A percentile compares a stretch with the other conserved stretches of the same genome.
phyloP scores from a whole-genome alignment of 2,113 vertebrate genomes.

The Solea senegalensis region DNA sequence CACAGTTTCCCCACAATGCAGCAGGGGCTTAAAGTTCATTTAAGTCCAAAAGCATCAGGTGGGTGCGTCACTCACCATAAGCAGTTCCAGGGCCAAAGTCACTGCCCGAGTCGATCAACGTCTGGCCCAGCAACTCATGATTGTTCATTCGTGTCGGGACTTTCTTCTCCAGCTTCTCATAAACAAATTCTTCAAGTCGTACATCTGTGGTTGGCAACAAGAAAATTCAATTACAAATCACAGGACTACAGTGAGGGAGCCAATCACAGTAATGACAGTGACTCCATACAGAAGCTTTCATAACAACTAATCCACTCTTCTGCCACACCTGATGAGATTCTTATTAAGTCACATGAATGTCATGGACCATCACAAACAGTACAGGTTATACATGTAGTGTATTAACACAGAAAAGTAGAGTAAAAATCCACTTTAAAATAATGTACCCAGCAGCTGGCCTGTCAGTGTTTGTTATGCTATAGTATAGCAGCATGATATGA shows the following conservation, averaged over 20 bases:
- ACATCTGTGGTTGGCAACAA: constrained; percentile 83
- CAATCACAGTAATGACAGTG: constrained; percentile 2
- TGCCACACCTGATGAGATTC: not conserved
- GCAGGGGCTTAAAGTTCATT: not conserved
- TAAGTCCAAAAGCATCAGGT: not conserved
- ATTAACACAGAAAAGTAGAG: not conserved
- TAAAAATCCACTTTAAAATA: constrained; percentile 2
- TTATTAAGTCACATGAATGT: not conserved
- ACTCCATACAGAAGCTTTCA: constrained; percentile 1
- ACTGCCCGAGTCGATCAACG: constrained; percentile 95
- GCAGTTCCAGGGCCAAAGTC: constrained; percentile 96
- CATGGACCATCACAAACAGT: not conserved
- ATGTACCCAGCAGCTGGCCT: constrained; percentile 29
- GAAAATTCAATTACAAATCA: constrained; percentile 77
- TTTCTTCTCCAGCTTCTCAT: constrained; percentile 98
- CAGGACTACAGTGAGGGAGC: constrained; percentile 53
- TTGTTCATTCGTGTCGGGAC: constrained; percentile 93
- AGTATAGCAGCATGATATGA: constrained; percentile 52
- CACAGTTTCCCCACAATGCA: not conserved
- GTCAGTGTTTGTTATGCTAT: constrained; percentile 37
- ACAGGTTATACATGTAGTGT: not conserved
- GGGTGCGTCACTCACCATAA: constrained; percentile 85
- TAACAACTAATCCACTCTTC: not conserved
- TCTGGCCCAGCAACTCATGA: constrained; percentile 92
- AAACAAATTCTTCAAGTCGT: constrained; percentile 97